Percentiles rank a stretch among this genome's conserved stretches.
These are phyloP conservation scores for Plectropomus leopardus DNA, from an alignment of 2,113 vertebrate genomes.

Conservation along the genomic window DNA sequence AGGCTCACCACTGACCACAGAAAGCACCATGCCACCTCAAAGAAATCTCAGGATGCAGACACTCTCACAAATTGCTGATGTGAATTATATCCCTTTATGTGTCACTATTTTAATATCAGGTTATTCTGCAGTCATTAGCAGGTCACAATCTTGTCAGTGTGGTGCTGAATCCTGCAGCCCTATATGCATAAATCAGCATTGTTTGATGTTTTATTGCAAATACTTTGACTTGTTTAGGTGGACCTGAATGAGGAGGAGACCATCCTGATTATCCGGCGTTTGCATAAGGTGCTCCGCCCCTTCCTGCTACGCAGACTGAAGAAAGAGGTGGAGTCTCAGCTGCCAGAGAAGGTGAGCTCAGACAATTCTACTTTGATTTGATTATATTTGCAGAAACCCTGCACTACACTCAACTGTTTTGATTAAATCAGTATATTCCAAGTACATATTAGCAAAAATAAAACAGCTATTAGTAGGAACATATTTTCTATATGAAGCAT, in stretches of 20 bases:
- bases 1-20: not conserved
- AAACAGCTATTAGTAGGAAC: not conserved
- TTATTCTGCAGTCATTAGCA: not conserved
- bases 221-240: conserved; percentile 83
- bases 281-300: conserved; percentile 96
- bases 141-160: not conserved
- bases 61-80: not conserved
- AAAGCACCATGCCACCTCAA: not conserved
- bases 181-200: not conserved
- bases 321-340: conserved; percentile 98
- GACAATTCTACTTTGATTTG: not conserved
- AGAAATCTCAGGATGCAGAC: too few relatives aligned
- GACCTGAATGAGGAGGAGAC: conserved; percentile 99
- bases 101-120: not conserved
- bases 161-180: not conserved
- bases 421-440: not conserved
- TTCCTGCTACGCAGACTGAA: conserved; percentile 95
- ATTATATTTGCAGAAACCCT: not conserved
- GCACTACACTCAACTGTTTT: not conserved
- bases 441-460: not conserved
- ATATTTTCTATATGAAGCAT: not conserved
- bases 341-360: conserved; percentile 94
- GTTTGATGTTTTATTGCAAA: not conserved
- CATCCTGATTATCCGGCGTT: conserved; percentile 96
- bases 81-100: not conserved